These are phyloP conservation scores for Otus scops DNA, from an alignment of 2,797 vertebrate species.

Conservation along the genomic window DNA sequence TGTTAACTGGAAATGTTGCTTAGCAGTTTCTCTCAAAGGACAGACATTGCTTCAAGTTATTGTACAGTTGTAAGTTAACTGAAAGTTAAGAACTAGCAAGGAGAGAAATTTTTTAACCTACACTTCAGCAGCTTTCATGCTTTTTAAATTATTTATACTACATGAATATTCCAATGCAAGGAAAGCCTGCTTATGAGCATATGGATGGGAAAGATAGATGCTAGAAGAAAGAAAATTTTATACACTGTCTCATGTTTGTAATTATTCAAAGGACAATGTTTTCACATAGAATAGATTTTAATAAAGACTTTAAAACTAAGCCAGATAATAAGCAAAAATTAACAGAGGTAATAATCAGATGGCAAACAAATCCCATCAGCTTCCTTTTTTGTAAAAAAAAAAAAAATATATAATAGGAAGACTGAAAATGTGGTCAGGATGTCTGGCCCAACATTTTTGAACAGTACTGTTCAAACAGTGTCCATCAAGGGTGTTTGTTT, in stretches of 20 bases:
- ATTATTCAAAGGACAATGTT: neutral
- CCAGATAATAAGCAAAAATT: neutral
- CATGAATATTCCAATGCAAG: constrained; percentile 38
- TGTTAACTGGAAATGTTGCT: constrained; percentile 4
- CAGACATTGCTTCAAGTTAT: constrained; percentile 16
- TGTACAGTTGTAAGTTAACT: neutral
- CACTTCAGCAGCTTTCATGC: neutral
- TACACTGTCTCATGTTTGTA: neutral
- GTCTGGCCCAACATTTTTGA: neutral
- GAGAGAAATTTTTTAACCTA: neutral
- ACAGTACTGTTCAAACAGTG: neutral
- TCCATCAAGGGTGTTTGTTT: neutral
- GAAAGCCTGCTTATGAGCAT: neutral
- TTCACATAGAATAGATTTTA: neutral
- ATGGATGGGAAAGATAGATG: neutral
- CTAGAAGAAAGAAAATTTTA: neutral
- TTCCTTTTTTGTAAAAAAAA: neutral
- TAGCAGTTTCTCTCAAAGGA: constrained; percentile 17
- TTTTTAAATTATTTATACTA: constrained; percentile 2
- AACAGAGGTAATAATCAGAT: neutral
- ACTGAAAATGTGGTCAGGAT: neutral
- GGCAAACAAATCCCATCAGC: neutral
- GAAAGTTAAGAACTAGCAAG: neutral
- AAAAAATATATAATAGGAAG: neutral
- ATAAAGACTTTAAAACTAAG: neutral